Evolutionary conservation across 2,113 vertebrate genomes (phyloP), one percentile per base, ranked within the genome.

Genomic region (Vanacampus margaritifer): DNA sequence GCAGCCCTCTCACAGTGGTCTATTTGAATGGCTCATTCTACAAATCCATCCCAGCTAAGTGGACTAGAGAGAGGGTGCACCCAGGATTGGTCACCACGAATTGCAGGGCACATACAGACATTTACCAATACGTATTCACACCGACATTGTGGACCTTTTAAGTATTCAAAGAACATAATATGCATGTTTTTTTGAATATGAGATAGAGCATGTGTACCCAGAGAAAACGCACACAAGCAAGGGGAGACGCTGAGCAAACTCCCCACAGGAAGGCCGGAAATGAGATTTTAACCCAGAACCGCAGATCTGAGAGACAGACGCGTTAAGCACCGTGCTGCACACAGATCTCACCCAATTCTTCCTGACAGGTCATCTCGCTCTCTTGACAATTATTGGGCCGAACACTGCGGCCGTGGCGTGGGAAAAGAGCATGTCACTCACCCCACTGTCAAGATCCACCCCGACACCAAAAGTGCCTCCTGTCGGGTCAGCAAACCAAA

Each of bases 401-500:
- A 87, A 81, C 86, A 82, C 73, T 66, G 46, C 75, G 58, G 60
- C 59, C 76, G 74, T 74, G 76, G 50, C 0, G 61, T 46, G 8
- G 68, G 76, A 79, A 85, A 83, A 75, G 75, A 72, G 70, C 76
- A 64, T 64, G 82, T 83, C 87, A 86, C 50, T 89, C 81, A 83
- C 26, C 64, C 26, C 16, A 19, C 66, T 48, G 46, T 82, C 51
- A 26, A 68, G 68, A 87, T 80, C 79, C 67, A 61, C 70, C 70
- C 81, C 56, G 74, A 85, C 19, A 48, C 79, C 65, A 69, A 63
- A 84, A 87, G 76, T 76, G 80, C 69, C 64, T 79, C 78, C 12
- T 83, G 87, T 83, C 86, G 78, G 83, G 78, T 87, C 87, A 78
- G 79, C 84, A 84, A 86, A 86, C 82, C 71, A 80, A 80, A 83